Evolutionary conservation across 2,888 invertebrate species (phyloP), one percentile per base, ranked within the genome.

Genomic region (Drosophila eohydei): DNA sequence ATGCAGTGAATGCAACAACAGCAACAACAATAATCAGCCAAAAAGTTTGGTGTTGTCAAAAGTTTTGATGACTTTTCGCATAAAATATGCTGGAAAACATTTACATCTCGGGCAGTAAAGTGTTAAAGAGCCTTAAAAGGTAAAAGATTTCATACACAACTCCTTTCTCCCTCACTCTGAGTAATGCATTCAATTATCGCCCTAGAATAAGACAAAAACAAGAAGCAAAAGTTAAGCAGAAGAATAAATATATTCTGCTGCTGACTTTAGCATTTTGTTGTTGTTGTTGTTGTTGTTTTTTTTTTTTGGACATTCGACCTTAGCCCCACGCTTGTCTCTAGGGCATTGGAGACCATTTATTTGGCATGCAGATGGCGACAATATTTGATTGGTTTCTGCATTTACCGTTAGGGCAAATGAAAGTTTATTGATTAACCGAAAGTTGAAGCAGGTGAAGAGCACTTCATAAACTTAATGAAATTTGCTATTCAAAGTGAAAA

Each of bases 131-230:
- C 51, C 71, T 69, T 76, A 65, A 81, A 75, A 84, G 89, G 83
- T 84, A 87, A 63, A 66, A 71, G 50, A 72, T 62, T 67, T 46
- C 14, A 43, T 34, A 6, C 28, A 12, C 38, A 38, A 7, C 54
- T 21, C 28, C 5, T 5, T 32, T 14, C 40, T 46, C 3, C 44
- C 62, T 64, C 16, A 32, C 28, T 44, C 44, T 78, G 82, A 83
- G 88, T 84, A 73, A 88, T 83, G 82, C 85, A 83, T 83, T 83
- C 72, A 88, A 83, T 87, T 82, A 87, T 58, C 54, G 52, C 65
- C 54, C 28, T 50, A 51, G 44, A 57, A 50, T 26, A 48, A 67
- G 59, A 21, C 36, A 36, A 57, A 48, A 52, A 41, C 30, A 30
- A 34, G 26, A 36, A 26, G n/a, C 51, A 51, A 36, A 54, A 54